These are phyloP conservation scores for Pogonocichla stellata DNA, from an alignment of 2,113 vertebrate genomes.

Conservation along the genomic window DNA sequence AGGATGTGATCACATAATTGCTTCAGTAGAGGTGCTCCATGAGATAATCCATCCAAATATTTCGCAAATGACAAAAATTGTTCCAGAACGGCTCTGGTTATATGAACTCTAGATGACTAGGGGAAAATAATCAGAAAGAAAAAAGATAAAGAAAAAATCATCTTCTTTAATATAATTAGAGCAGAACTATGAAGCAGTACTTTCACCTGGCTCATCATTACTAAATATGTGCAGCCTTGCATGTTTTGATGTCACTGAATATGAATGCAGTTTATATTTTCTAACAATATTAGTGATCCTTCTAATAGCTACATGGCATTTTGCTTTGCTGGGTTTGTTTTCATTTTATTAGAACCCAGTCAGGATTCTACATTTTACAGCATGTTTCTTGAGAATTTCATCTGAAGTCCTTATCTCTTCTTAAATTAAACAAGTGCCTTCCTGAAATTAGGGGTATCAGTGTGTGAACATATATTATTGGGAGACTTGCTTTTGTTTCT, in stretches of 20 bases:
- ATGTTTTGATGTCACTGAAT: not conserved
- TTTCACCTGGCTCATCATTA: not conserved
- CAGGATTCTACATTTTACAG: not conserved
- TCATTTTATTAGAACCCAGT: not conserved
- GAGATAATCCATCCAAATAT: conserved; percentile 95
- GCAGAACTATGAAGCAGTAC: not conserved
- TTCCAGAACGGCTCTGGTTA: conserved; percentile 94
- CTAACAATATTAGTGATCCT: not conserved
- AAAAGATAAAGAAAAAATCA: not conserved
- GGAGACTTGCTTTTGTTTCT: not conserved
- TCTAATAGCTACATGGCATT: not conserved
- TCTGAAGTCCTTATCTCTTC: not conserved
- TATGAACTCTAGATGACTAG: conserved; percentile 94
- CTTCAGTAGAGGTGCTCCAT: conserved; percentile 95
- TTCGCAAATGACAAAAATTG: conserved; percentile 98
- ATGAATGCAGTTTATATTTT: not conserved
- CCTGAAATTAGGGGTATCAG: not conserved
- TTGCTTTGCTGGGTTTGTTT: not conserved
- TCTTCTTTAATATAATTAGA: not conserved
- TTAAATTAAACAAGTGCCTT: not conserved
- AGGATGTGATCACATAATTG: conserved; percentile 98
- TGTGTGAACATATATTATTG: not conserved
- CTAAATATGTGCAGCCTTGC: not conserved
- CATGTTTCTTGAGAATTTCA: not conserved
- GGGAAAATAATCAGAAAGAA: not conserved